phyloP scores from a whole-genome alignment of 2,888 invertebrate genomes.

The Adineta ricciae region DNA sequence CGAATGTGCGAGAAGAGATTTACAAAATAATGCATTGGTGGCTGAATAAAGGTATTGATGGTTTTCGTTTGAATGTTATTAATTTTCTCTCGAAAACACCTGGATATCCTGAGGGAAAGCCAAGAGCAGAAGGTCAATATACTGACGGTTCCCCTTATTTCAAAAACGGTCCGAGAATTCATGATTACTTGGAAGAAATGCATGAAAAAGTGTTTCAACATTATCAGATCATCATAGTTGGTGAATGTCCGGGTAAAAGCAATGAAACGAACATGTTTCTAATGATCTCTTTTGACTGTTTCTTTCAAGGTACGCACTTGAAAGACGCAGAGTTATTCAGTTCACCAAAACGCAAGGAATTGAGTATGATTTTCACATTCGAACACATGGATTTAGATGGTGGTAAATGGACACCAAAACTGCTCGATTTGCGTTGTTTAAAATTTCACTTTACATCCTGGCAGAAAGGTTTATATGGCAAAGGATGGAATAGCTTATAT shows the following conservation, averaged over 20 bases:
- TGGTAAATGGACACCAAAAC: constrained; percentile 9
- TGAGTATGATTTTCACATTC: not conserved
- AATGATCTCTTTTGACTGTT: not conserved
- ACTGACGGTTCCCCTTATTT: constrained; percentile 6
- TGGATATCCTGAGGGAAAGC: not conserved
- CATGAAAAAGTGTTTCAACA: not conserved
- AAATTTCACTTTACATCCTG: constrained; percentile 6
- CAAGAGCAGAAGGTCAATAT: not conserved
- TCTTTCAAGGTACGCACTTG: not conserved
- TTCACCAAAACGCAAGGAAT: not conserved
- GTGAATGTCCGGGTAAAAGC: not conserved
- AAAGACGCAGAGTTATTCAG: not conserved
- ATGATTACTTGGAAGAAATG: not conserved
- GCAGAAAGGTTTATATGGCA: not conserved
- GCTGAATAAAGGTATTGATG: constrained; percentile 57
- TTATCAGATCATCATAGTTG: not conserved
- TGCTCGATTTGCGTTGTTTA: not conserved
- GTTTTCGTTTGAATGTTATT: constrained; percentile 20
- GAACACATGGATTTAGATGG: constrained; percentile 5
- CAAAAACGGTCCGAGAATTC: not conserved
- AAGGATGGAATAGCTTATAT: constrained; percentile 16
- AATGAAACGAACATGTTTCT: not conserved
- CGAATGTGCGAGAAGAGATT: constrained; percentile 44
- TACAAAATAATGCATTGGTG: constrained; percentile 61
- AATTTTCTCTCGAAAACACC: constrained; percentile 20